Conservation (phyloP, 1,140 invertebrate genomes). For the Penaeus indicus region DNA sequence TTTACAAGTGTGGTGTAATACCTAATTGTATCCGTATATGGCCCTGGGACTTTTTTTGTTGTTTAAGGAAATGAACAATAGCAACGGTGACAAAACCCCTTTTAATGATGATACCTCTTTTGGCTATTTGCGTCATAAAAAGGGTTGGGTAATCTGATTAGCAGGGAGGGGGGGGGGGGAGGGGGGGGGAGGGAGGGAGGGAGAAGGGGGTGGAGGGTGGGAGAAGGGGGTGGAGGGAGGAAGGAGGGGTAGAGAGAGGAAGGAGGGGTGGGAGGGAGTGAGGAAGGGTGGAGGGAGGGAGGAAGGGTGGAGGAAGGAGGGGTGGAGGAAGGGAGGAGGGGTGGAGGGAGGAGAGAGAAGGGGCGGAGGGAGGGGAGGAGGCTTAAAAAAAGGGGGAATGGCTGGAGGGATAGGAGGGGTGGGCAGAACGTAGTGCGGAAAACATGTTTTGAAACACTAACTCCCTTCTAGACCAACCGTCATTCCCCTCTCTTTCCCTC, state of each 20-base stretch:
- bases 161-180: neutral
- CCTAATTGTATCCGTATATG: too few species aligned
- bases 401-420: neutral
- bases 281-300: neutral
- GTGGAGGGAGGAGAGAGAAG: neutral
- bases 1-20: too few species aligned
- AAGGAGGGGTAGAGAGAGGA: neutral
- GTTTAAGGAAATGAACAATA: too few species aligned
- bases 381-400: neutral
- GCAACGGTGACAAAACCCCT: too few species aligned
- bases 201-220: neutral
- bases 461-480: constrained; percentile 9
- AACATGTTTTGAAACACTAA: neutral
- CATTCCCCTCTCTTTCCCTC: neutral
- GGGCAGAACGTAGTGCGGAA: too few species aligned
- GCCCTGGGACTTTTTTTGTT: too few species aligned
- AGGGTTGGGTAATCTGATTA: neutral
- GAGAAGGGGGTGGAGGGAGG: neutral
- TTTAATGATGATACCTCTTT: too few species aligned
- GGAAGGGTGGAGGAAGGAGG: neutral
- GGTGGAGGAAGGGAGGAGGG: neutral
- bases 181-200: neutral
- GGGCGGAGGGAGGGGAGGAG: neutral
- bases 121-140: neutral
- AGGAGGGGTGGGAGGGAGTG: neutral